These are phyloP conservation scores for Arrhopalites spinosus DNA, from an alignment of 2,888 invertebrate genomes.

Conservation along the genomic window DNA sequence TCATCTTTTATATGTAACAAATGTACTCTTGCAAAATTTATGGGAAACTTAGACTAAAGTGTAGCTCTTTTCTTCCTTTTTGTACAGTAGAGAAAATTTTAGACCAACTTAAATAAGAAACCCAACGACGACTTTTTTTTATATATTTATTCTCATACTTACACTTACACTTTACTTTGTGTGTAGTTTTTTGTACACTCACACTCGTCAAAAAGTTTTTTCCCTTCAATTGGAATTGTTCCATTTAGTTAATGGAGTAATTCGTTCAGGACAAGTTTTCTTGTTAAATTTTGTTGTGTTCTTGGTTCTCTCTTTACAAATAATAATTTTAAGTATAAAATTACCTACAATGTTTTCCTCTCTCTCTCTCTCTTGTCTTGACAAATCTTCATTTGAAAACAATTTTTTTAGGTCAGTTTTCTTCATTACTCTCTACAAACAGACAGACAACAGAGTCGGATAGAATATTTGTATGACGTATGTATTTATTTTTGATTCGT, in stretches of 20 bases:
- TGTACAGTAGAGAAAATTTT: neutral
- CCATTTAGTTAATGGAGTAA: constrained; percentile 26
- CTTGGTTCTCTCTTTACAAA: too few relatives aligned
- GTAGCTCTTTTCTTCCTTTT: neutral
- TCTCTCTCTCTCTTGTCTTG: neutral
- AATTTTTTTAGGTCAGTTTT: neutral
- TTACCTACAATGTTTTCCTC: too few relatives aligned
- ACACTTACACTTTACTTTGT: neutral
- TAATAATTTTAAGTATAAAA: too few relatives aligned
- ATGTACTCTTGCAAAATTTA: neutral
- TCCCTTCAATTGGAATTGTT: constrained; percentile 17
- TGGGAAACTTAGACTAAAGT: neutral
- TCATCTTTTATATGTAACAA: too few relatives aligned
- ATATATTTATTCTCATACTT: neutral
- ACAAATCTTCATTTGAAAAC: constrained; percentile 5
- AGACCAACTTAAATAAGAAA: neutral
- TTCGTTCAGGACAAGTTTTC: constrained; percentile 5
- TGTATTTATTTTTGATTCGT: constrained; percentile 39
- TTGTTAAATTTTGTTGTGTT: neutral
- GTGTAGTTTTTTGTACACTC: neutral
- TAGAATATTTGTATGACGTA: constrained; percentile 5
- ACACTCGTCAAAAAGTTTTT: constrained; percentile 2
- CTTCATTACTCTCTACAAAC: too few relatives aligned
- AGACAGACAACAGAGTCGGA: constrained; percentile 3
- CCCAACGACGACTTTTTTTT: neutral